Base-by-base conservation (phyloP, 1,140 invertebrate genomes). In the Drosophila ficusphila region DNA sequence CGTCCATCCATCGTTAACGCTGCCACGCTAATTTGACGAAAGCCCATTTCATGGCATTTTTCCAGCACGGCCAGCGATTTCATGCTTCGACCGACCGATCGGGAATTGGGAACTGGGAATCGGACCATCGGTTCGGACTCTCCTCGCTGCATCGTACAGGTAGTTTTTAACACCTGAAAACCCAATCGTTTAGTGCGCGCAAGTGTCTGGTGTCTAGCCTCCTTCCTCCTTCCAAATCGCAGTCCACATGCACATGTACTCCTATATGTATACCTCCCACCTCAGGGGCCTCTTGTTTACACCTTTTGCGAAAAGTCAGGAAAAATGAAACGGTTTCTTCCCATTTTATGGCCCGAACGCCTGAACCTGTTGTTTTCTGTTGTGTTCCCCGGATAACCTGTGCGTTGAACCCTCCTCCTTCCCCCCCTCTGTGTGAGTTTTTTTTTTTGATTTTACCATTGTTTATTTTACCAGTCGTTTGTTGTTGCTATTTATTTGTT, bases 11-110 rank as follows among this genome's bases (percentile, higher is more conserved):
- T 86, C 81, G 81, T 85, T 85, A 85, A 85, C 81, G 81, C 54
- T 86, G 61, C 76, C 82, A 86, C 81, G 81, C 81, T 85, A 85
- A 85, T 85, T 85, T 85, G 81, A 85, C 82, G 81, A 85, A 85
- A 85, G 81, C 81, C 81, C 72, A 85, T 85, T 85, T 85, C 76
- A 85, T 85, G 81, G 79, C 74, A 73, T 83, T 83, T 82, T 83
- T 83, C 75, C 76, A 85, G 54, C 64, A 61, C 48, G 49, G 54
- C 54, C 56, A 46, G 18, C 60, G 60, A 86, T 88, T 85, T 85
- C 79, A 79, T 83, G 79, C 48, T 42, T 44, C 48, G 57, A 54
- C 70, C 54, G 69, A n/a, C n/a, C n/a, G n/a, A n/a, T 31, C 36
- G 41, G 54, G n/a, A n/a, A n/a, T n/a, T n/a, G n/a, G n/a, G n/a